These are phyloP conservation scores for Morus bassanus DNA, from an alignment of 2,797 vertebrate species.

Conservation along the genomic window DNA sequence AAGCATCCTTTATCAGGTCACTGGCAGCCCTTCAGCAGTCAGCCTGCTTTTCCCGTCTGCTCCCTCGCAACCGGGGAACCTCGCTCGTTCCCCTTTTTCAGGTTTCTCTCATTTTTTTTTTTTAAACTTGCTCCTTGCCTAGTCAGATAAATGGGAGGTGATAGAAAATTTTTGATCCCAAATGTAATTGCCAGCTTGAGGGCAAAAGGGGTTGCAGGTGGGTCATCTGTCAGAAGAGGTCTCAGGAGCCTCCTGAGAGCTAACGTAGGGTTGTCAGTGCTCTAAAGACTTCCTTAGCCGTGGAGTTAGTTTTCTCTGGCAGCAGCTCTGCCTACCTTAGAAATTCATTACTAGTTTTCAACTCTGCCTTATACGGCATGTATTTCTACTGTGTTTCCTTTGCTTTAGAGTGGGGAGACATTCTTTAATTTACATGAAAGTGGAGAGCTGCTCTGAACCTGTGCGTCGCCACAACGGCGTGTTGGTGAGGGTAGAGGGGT, in stretches of 20 bases:
- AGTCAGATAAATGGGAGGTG: neutral
- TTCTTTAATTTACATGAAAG: too few relatives aligned
- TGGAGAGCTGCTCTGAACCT: neutral
- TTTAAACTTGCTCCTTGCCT: neutral
- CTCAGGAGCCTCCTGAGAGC: neutral
- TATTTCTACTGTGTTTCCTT: neutral
- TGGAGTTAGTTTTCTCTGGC: neutral
- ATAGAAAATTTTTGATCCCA: rapidly evolving
- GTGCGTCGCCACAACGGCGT: neutral
- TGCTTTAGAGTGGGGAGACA: neutral
- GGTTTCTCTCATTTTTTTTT: neutral
- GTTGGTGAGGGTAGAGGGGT: neutral
- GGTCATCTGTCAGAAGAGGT: neutral
- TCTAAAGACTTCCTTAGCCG: rapidly evolving
- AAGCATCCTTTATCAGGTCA: neutral
- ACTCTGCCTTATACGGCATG: neutral
- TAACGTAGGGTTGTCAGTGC: rapidly evolving
- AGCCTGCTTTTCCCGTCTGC: neutral
- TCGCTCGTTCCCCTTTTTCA: neutral
- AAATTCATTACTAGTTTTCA: neutral
- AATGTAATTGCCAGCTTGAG: neutral
- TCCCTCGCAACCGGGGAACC: neutral
- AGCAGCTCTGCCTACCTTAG: neutral
- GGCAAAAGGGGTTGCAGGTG: neutral
- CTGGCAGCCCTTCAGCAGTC: neutral